Conservation (phyloP, 2,888 invertebrate genomes). For the Drosophila hamatofila region DNA sequence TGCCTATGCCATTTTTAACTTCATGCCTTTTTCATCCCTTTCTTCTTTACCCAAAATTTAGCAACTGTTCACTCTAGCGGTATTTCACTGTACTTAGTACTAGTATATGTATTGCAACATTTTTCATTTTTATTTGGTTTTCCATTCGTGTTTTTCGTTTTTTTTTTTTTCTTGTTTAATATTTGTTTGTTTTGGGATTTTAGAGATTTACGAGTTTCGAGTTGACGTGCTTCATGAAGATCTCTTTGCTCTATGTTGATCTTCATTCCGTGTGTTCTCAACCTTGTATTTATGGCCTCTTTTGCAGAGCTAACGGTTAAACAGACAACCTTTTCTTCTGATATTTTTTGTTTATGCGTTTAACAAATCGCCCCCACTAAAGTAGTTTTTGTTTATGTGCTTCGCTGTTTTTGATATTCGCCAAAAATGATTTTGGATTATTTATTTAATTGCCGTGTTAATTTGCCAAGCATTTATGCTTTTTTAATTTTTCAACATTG, state of each 20-base stretch:
- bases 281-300: constrained; percentile 33
- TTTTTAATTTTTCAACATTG: constrained; percentile 33
- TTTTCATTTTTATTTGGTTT: constrained; percentile 48
- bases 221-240: constrained; percentile 42
- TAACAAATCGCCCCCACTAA: constrained; percentile 7
- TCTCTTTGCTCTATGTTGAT: constrained; percentile 6
- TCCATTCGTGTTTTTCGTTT: constrained; percentile 19
- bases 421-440: constrained; percentile 9
- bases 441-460: constrained; percentile 30
- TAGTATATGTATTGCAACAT: constrained; percentile 44
- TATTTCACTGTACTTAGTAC: constrained; percentile 29
- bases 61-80: neutral
- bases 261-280: constrained; percentile 23
- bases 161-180: constrained; percentile 17
- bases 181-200: constrained; percentile 73
- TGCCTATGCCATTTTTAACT: neutral
- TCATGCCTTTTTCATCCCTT: neutral
- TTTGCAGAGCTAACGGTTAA: constrained; percentile 25
- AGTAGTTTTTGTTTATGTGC: constrained; percentile 23
- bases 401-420: constrained; percentile 4
- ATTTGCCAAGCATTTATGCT: constrained; percentile 32
- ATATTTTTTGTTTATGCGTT: neutral
- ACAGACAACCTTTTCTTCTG: constrained; percentile 4
- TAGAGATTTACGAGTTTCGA: constrained; percentile 68
- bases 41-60: no score